A percentile compares a stretch with the other conserved stretches of the same genome.
Conservation (phyloP, 2,113 vertebrate species). For the Neofelis nebulosa region DNA sequence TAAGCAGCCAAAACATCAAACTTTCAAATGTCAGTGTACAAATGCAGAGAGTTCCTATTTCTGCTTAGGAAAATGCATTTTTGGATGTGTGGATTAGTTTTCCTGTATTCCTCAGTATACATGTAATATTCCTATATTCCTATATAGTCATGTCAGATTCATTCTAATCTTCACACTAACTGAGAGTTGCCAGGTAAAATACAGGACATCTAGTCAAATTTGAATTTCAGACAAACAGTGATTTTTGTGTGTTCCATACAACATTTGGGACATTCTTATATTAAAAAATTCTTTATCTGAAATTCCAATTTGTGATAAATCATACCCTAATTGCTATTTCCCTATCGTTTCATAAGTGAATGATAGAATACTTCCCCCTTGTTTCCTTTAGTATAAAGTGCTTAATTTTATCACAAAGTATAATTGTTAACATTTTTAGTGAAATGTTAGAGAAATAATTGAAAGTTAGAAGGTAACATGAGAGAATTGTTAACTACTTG, state of each 20-base stretch:
- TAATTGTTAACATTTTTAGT: background rate
- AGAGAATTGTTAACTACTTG: background rate
- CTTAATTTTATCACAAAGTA: background rate
- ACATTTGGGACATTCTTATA: background rate
- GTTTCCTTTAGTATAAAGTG: background rate
- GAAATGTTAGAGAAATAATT: background rate
- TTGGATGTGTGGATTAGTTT: background rate
- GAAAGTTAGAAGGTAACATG: background rate
- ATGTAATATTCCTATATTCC: background rate
- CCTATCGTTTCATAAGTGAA: background rate
- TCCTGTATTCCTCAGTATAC: background rate
- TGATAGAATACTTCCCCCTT: background rate
- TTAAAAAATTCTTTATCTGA: constrained; percentile 4
- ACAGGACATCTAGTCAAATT: background rate
- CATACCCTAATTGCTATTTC: background rate
- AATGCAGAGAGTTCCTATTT: background rate
- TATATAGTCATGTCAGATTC: background rate
- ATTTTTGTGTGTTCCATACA: background rate
- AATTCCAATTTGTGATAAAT: background rate
- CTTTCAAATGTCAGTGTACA: background rate
- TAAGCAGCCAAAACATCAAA: background rate
- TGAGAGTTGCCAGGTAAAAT: background rate
- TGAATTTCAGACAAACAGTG: background rate
- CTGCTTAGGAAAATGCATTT: background rate
- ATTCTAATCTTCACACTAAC: background rate